Percentiles rank a stretch among this genome's conserved stretches.
Conservation (phyloP, 2,797 vertebrate species). For the Gymnodraco acuticeps region DNA sequence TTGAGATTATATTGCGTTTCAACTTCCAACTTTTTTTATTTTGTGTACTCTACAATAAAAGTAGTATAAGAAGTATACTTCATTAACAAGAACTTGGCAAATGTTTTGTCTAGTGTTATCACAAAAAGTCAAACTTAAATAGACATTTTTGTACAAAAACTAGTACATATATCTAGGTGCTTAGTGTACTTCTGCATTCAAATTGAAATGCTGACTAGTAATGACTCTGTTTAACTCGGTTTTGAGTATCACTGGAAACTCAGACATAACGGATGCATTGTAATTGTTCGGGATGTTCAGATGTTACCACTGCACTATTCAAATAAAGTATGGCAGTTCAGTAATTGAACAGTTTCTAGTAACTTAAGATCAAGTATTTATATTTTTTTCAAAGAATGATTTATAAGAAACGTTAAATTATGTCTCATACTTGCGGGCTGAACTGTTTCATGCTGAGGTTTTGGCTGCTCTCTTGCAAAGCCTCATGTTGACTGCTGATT, state of each 20-base stretch:
- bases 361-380: not conserved
- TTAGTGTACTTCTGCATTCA: not conserved
- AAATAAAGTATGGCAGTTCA: constrained; percentile 16
- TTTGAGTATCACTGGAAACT: not conserved
- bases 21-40: no score
- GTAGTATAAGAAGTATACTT: no score
- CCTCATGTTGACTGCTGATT: constrained; percentile 93
- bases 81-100: no score
- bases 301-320: not conserved
- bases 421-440: constrained; percentile 37
- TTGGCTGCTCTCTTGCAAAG: constrained; percentile 83
- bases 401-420: constrained; percentile 37
- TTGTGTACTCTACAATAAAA: no score
- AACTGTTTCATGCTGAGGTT: constrained; percentile 66
- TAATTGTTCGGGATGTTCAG: not conserved
- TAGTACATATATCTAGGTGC: not conserved
- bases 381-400: constrained; percentile 14
- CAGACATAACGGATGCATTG: not conserved
- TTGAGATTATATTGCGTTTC: no score
- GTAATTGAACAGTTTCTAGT: not conserved
- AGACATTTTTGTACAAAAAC: not conserved
- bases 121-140: not conserved
- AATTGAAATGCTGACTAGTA: not conserved
- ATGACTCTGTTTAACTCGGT: not conserved
- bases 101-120: no score